Conservation (phyloP, 2,113 vertebrate species). For the Ondatra zibethicus region DNA sequence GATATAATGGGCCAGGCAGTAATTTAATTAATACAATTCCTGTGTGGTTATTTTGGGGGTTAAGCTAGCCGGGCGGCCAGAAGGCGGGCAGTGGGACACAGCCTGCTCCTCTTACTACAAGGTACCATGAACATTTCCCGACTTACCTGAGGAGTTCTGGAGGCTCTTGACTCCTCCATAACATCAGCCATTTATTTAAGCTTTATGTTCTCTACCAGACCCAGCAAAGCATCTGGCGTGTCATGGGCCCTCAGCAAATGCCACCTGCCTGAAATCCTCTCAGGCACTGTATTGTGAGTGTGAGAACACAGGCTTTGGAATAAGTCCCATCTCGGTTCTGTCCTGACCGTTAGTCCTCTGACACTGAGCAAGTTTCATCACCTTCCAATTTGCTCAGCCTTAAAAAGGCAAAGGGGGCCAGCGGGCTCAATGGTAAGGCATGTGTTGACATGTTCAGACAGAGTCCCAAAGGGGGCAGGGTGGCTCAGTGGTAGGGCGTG, state of each 20-base stretch:
- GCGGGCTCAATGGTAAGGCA: background rate
- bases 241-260: background rate
- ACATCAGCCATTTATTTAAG: accelerated
- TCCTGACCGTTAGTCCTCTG: background rate
- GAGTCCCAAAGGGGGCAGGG: background rate
- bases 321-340: background rate
- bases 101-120: too few species aligned
- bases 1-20: too few species aligned
- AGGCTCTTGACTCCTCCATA: background rate
- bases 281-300: background rate
- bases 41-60: too few species aligned
- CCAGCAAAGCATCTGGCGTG: background rate
- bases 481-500: background rate
- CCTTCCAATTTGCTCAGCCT: background rate
- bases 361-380: background rate
- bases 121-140: background rate
- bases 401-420: background rate
- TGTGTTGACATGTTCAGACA: too few species aligned
- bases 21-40: too few species aligned
- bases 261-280: background rate
- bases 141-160: background rate
- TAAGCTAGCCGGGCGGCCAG: too few species aligned
- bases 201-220: accelerated
- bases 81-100: too few species aligned
- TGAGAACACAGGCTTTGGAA: background rate